Percentiles rank a stretch among this genome's conserved stretches.
These are phyloP conservation scores for Oeneis ivallda DNA, from an alignment of 2,888 invertebrate genomes.

Conservation along the genomic window DNA sequence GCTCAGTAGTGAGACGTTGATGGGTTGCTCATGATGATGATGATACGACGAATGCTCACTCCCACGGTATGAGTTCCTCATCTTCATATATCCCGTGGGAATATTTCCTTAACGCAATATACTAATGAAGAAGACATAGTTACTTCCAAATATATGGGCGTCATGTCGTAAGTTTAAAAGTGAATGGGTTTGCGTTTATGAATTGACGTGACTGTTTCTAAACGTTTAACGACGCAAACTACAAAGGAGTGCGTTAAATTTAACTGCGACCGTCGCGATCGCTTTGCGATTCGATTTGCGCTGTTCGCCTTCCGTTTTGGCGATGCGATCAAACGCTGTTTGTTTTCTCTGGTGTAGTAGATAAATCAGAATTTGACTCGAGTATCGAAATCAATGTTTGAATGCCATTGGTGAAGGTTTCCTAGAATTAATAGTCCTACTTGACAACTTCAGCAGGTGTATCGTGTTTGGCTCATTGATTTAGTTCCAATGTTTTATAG, in stretches of 20 bases:
- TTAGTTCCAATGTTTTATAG: too few relatives aligned
- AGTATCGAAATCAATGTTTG: neutral
- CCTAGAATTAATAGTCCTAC: too few relatives aligned
- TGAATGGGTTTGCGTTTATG: slow-evolving; percentile 9
- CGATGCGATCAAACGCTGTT: slow-evolving; percentile 13
- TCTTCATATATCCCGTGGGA: too few relatives aligned
- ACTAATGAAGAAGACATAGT: too few relatives aligned
- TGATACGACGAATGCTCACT: too few relatives aligned
- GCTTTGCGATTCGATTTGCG: slow-evolving; percentile 9
- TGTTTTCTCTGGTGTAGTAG: slow-evolving; percentile 4
- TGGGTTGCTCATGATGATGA: too few relatives aligned
- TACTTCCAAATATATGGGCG: too few relatives aligned
- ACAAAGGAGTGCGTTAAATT: slow-evolving; percentile 17
- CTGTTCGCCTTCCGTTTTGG: slow-evolving; percentile 9
- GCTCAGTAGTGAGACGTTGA: too few relatives aligned
- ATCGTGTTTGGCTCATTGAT: too few relatives aligned
- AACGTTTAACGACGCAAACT: slow-evolving; percentile 32
- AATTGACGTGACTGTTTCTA: slow-evolving; percentile 32
- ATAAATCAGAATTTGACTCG: slow-evolving; percentile 6
- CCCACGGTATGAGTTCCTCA: too few relatives aligned
- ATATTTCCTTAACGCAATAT: too few relatives aligned
- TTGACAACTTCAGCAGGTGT: too few relatives aligned
- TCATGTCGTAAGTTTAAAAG: neutral
- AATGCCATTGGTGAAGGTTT: neutral
- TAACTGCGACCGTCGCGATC: slow-evolving; percentile 2